Evolutionary conservation across 2,113 vertebrate species (phyloP).

Genomic region (Machaerirhynchus nigripectus): DNA sequence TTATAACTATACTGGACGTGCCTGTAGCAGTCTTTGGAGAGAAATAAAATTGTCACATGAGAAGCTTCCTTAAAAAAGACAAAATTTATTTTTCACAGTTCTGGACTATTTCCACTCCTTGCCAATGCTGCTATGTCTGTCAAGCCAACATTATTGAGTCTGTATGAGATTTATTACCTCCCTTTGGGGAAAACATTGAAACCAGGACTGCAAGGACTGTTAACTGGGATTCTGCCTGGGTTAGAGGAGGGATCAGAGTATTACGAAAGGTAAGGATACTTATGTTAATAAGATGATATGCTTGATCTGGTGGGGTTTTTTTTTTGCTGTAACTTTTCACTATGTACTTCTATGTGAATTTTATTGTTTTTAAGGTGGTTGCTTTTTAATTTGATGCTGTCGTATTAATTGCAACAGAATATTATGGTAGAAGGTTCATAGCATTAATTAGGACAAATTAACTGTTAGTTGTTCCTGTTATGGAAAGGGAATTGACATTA

Average conservation of each 20-base stretch:
- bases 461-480: neutral
- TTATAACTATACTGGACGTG: neutral
- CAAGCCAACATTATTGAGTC: conserved; percentile 90
- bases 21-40: neutral
- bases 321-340: neutral
- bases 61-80: neutral
- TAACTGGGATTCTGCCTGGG: conserved; percentile 94
- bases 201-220: conserved; percentile 92
- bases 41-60: neutral
- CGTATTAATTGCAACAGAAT: neutral
- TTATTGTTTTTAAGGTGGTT: neutral
- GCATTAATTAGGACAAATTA: neutral
- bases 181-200: conserved; percentile 96
- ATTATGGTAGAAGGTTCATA: neutral
- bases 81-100: conserved; percentile 71
- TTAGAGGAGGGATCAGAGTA: conserved; percentile 98
- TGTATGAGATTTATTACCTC: conserved; percentile 97
- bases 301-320: rapidly evolving
- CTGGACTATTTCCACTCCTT: conserved; percentile 96
- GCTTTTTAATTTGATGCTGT: neutral
- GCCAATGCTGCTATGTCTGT: conserved; percentile 99
- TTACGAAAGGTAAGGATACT: conserved; percentile 87
- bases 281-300: neutral
- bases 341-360: neutral
- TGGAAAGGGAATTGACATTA: neutral